phyloP scores from a whole-genome alignment of 2,888 invertebrate genomes.

The Merodon equestris region DNA sequence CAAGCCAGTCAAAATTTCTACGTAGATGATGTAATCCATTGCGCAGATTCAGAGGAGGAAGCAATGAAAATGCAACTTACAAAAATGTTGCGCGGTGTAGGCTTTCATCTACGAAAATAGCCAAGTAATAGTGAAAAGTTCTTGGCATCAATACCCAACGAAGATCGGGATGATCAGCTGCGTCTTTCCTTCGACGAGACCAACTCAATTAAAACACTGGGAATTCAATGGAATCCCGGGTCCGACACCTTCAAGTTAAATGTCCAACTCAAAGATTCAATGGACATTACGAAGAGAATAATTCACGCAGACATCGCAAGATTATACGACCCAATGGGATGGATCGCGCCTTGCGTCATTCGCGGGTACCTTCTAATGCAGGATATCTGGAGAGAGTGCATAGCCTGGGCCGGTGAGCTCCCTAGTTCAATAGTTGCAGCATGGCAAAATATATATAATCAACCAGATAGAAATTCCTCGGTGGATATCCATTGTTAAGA shows the following conservation, averaged over 20 bases:
- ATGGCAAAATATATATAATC: not conserved
- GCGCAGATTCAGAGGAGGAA: constrained; percentile 9
- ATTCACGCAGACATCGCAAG: constrained; percentile 1
- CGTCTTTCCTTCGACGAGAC: not conserved
- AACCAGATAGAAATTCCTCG: constrained; percentile 11
- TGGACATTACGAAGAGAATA: not conserved
- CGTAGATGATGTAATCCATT: not conserved
- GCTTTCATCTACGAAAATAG: constrained; percentile 22
- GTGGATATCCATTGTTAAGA: not conserved
- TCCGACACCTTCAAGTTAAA: not conserved
- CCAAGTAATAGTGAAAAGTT: not conserved
- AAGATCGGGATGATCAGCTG: not conserved
- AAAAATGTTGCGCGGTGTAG: constrained; percentile 1
- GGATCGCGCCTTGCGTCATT: constrained; percentile 5
- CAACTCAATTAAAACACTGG: not conserved
- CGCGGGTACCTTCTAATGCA: constrained; percentile 14
- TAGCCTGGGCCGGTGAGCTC: constrained; percentile 18
- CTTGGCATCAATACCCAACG: not conserved
- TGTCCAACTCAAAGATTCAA: not conserved
- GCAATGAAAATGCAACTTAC: constrained; percentile 2
- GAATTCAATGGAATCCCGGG: constrained; percentile 1
- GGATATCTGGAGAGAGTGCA: constrained; percentile 8
- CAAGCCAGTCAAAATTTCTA: not conserved
- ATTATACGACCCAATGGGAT: constrained; percentile 7
- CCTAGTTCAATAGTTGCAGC: not conserved